phyloP scores from a whole-genome alignment of 1,140 invertebrate species.

The Zaprionus kolodkinae region DNA sequence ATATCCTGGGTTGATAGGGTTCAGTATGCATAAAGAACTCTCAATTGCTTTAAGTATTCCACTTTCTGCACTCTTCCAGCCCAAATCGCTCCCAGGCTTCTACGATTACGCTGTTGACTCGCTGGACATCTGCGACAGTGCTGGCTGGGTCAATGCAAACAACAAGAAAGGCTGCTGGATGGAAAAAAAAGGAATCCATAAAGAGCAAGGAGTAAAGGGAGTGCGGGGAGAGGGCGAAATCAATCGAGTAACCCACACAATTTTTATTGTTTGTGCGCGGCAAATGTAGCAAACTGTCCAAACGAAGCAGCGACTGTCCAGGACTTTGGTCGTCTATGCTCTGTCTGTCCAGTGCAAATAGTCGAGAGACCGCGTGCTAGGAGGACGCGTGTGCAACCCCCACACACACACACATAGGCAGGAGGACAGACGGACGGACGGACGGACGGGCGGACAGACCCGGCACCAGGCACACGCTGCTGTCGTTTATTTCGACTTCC shows the following conservation, averaged over 20 bases:
- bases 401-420: constrained; percentile 41
- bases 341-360: constrained; percentile 41
- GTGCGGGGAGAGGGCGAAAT: constrained; percentile 36
- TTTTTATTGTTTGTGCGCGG: constrained; percentile 66
- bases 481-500: constrained; percentile 64
- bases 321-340: not conserved
- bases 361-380: constrained; percentile 24
- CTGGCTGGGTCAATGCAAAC: constrained; percentile 33
- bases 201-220: not conserved
- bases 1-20: too few species aligned
- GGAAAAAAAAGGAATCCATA: constrained; percentile 21
- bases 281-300: constrained; percentile 68
- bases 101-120: constrained; percentile 58
- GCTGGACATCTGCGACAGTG: constrained; percentile 50
- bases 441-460: constrained; percentile 3
- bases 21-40: not conserved
- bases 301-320: constrained; percentile 45
- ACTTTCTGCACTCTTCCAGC: constrained; percentile 7
- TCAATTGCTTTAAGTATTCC: not conserved
- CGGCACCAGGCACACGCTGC: constrained; percentile 61
- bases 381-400: constrained; percentile 72
- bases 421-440: constrained; percentile 4
- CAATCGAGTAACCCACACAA: constrained; percentile 62
- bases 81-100: constrained; percentile 49
- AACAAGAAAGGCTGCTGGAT: constrained; percentile 58